Base-by-base conservation (phyloP, 1,140 invertebrate genomes). In the Monochamus saltuarius region DNA sequence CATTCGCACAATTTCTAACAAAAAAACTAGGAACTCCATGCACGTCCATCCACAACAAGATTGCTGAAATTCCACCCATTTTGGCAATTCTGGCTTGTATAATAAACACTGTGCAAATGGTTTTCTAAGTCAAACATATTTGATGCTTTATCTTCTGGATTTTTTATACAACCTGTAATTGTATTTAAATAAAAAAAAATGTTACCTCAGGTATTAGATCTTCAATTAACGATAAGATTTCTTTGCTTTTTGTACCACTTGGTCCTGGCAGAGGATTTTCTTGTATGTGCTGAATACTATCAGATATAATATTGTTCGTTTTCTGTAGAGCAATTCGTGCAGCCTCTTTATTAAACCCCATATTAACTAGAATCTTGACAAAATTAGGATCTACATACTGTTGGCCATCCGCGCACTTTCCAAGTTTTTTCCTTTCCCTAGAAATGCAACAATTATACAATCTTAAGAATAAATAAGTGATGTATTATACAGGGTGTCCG, bases 241-340 rank as follows among this genome's bases (percentile, higher is more conserved):
- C 73, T 6, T 7, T 72, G 60, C 70, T 71, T 39, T 61, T 59
- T 16, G 68, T 68, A 36, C 59, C 58, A 59, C 71, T 74, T 9
- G 69, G 65, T 1, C 73, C 69, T 10, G 72, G 67, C 14, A 83
- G 78, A 1, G 83, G 83, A 59, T 83, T 78, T 47, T 86, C 83
- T 68, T 84, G 80, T 54, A 88, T 79, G 53, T 86, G 78, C 59
- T 86, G 81, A 39, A 91, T 78, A 17, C 88, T 87, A 38, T 80
- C 74, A 1, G 81, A 79, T 3, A 88, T 78, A 71, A 87, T 79
- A 77, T 91, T 91, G 65, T 90, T 85, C 11, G 81, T 75, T 59
- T 82, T 80, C 59, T 81, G 78, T 14, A 91, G 73, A 1, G 89
- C 88, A 8, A 76, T 62, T 0, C 79, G 69, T 1, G 86, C 82